Base-by-base conservation (phyloP, 2,113 vertebrate species). In the Platichthys flesus region DNA sequence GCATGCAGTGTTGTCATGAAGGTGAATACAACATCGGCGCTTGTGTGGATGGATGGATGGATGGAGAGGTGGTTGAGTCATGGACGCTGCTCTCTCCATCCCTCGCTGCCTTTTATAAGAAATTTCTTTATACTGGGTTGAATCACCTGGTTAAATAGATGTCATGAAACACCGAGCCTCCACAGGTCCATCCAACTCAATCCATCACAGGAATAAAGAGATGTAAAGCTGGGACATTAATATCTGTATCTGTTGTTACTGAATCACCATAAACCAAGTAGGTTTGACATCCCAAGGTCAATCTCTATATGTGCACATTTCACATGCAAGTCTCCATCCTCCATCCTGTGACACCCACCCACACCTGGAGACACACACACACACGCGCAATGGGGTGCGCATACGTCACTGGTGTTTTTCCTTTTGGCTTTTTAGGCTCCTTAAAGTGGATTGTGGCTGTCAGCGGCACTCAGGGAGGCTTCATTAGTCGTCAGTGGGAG, bases 401-500 rank as follows among this genome's bases (percentile, higher is more conserved):
- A 37, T 49, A 77, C 90, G 83, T 89, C 87, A 89, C 74, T 76
- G 67, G 74, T 85, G 71, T 67, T 74, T 87, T 83, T 85, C 66
- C 66, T 35, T 75, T 67, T 73, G n/a, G 58, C 70, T 67, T 77
- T 76, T 84, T 69, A 14, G 76, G 78, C 79, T 84, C 60, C 81
- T 89, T 88, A 60, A 90, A 86, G 85, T 90, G 86, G 75, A 79
- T 78, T 61, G 74, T 78, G 68, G 51, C 82, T 84, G 89, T 92
- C 90, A 91, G 76, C 28, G 28, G 77, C 74, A 82, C 77, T 88
- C 78, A 84, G 85, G 74, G 88, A 88, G 75, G 89, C 90, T 88
- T 91, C 78, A 90, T 92, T 89, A 90, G 71, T 89, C 93, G 91
- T 91, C 84, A 86, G 84, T 91, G 91, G 93, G 92, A 94, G 93